These are phyloP conservation scores for Oppia nitens DNA, from an alignment of 1,140 invertebrate species.

Conservation along the genomic window DNA sequence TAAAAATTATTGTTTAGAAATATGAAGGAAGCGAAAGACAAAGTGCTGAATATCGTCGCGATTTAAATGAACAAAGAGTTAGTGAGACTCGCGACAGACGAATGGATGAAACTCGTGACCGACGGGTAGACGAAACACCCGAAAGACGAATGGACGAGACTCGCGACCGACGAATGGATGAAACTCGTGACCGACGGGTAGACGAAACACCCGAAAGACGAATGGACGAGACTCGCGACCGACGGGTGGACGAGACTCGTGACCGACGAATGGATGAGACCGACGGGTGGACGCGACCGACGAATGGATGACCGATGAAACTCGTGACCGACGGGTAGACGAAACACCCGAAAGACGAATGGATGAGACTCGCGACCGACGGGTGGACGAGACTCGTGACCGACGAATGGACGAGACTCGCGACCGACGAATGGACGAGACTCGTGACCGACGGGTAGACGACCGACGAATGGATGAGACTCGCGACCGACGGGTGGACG, in stretches of 20 bases:
- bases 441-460: not conserved
- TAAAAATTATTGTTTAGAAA: too few species aligned
- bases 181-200: not conserved
- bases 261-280: not conserved
- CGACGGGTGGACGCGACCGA: not conserved
- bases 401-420: not conserved
- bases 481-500: not conserved
- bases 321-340: not conserved
- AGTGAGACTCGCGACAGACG: not conserved
- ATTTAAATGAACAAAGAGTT: not conserved
- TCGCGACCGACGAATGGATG: not conserved
- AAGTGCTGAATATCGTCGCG: too few species aligned
- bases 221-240: not conserved
- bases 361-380: not conserved
- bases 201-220: not conserved
- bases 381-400: not conserved
- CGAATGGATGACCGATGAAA: not conserved
- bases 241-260: too few species aligned
- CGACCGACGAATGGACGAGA: not conserved
- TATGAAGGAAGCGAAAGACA: too few species aligned
- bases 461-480: not conserved
- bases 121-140: not conserved
- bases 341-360: not conserved
- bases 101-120: not conserved
- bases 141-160: not conserved